These are phyloP conservation scores for Oedothorax gibbosus DNA, from an alignment of 1,140 invertebrate genomes.

Conservation along the genomic window DNA sequence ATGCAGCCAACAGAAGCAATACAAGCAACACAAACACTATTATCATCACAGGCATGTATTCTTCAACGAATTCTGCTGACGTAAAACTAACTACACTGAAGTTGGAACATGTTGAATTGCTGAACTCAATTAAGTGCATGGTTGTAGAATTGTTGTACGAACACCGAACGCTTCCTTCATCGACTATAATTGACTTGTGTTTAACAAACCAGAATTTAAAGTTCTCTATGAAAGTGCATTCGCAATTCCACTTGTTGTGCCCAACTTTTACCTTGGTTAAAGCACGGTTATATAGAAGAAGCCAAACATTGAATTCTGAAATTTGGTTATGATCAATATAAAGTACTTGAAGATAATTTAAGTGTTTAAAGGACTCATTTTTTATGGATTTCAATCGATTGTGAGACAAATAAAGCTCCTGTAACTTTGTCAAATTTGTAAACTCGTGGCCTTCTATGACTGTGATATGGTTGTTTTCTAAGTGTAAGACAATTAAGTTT, in stretches of 20 bases:
- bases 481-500: constrained; percentile 82
- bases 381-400: constrained; percentile 83
- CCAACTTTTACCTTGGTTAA: constrained; percentile 80
- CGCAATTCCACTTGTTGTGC: constrained; percentile 88
- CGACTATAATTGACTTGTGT: constrained; percentile 3
- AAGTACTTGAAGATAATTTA: constrained; percentile 83
- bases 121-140: constrained; percentile 57
- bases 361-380: constrained; percentile 83
- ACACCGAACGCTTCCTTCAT: constrained; percentile 35
- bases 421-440: constrained; percentile 82
- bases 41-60: constrained; percentile 76
- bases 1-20: constrained; percentile 70
- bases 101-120: constrained; percentile 69
- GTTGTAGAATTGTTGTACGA: constrained; percentile 77
- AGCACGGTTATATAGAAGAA: constrained; percentile 78
- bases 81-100: constrained; percentile 70
- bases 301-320: constrained; percentile 85
- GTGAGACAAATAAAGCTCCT: constrained; percentile 88
- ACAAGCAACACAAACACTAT: constrained; percentile 62
- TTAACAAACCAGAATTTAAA: constrained; percentile 80
- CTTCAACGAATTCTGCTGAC: constrained; percentile 66
- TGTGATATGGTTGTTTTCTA: constrained; percentile 85
- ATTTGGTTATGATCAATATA: constrained; percentile 87
- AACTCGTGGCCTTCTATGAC: constrained; percentile 91
- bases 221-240: constrained; percentile 88